Evolutionary conservation across 1,140 invertebrate species (phyloP).

Genomic region (Potamilus streckersoni): DNA sequence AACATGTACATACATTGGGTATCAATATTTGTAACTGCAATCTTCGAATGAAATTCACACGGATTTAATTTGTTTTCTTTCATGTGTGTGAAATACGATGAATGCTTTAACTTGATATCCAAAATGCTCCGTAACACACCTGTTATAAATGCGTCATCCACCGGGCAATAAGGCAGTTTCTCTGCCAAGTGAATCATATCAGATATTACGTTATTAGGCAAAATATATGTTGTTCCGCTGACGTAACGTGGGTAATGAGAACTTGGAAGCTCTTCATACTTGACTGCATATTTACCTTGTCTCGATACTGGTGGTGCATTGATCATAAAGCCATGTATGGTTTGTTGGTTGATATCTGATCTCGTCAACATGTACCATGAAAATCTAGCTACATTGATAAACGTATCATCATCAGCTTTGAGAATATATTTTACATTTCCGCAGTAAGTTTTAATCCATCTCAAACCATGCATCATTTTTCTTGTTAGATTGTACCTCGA

Average conservation of each 20-base stretch:
- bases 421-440: background rate
- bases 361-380: background rate
- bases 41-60: no score
- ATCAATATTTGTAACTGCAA: no score
- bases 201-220: background rate
- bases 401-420: constrained; percentile 5
- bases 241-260: background rate
- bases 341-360: background rate
- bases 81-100: no score
- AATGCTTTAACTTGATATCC: no score
- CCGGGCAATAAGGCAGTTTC: no score
- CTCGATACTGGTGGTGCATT: background rate
- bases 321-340: background rate
- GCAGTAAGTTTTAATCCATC: constrained; percentile 2
- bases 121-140: no score
- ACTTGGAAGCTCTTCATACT: background rate
- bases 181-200: background rate
- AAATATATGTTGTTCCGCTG: background rate
- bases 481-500: background rate
- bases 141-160: no score
- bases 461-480: constrained; percentile 8
- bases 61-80: no score
- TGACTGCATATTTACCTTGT: background rate
- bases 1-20: no score
- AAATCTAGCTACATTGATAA: constrained; percentile 2